A percentile compares a stretch with the other conserved stretches of the same genome.
phyloP scores from a whole-genome alignment of 64 coral and sea anemone species.

The Exaiptasia diaphana region DNA sequence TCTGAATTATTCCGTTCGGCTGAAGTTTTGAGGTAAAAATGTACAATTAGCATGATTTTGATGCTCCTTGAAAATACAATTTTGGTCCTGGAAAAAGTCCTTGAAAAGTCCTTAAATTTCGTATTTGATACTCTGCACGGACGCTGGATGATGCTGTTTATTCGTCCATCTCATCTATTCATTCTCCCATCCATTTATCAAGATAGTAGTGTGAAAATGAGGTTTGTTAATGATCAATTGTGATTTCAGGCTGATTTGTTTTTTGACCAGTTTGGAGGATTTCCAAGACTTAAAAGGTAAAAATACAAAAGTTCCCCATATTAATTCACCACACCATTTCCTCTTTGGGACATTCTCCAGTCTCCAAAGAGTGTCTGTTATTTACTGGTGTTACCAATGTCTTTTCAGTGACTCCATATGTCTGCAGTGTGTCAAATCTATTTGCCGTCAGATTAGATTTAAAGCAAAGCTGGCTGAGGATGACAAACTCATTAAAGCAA shows the following conservation, averaged over 20 bases:
- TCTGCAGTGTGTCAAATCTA: slow-evolving; percentile 63
- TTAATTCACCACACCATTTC: background rate
- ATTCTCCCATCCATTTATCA: background rate
- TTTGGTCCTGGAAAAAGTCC: no score
- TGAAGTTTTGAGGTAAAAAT: no score
- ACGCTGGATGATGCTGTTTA: no score
- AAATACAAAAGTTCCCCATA: no score
- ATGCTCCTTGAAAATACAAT: no score
- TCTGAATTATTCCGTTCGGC: no score
- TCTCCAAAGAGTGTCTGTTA: background rate
- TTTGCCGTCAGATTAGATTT: slow-evolving; percentile 75
- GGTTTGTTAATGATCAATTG: no score
- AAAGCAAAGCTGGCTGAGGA: slow-evolving; percentile 61
- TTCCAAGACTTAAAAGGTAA: slow-evolving; percentile 85
- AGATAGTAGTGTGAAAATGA: no score
- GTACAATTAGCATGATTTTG: no score
- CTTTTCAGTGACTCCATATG: slow-evolving; percentile 80
- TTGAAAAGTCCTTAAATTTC: no score
- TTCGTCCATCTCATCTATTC: no score
- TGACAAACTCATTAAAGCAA: slow-evolving; percentile 61
- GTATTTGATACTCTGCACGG: no score
- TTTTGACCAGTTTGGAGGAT: slow-evolving; percentile 70
- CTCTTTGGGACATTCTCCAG: background rate
- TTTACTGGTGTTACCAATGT: background rate
- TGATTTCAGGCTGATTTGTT: slow-evolving; percentile 83